Evolutionary conservation across 2,888 invertebrate genomes (phyloP), one percentile per base, ranked within the genome.

Genomic region (Blastobasis lacticolella): DNA sequence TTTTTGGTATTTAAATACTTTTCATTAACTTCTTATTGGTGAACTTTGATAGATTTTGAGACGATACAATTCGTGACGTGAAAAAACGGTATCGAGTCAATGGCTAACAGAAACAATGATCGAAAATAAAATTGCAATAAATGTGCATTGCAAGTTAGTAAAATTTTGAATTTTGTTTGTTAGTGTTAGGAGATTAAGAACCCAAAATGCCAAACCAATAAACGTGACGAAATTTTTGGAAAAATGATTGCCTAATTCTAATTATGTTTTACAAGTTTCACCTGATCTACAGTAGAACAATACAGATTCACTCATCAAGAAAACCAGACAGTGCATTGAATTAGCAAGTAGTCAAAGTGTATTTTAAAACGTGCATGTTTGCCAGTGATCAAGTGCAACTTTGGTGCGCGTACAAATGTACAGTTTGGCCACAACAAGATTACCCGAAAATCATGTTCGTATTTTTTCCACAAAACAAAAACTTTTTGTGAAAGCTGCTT

Each of bases 91-190:
- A 23, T 23, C 23, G 23, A 23, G 23, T 3, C 23, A 23, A 23
- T 23, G 23, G 23, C n/a, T n/a, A n/a, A 23, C 23, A 23, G n/a
- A n/a, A n/a, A 23, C 23, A 23, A 23, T 23, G 1, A 23, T 23
- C 23, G 23, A 23, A 23, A 23, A 23, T 1, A 23, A 23, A 23
- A 23, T 23, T 23, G 23, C 23, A 23, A 23, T 23, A 23, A 23
- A 23, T 23, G 23, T 23, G 23, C 23, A 23, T 23, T 23, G 23
- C 23, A 23, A 23, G 23, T 23, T 23, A 42, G 9, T 8, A 42
- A 8, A 50, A 52, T 52, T 55, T 55, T 46, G 50, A 55, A 55
- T 56, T 57, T 57, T 54, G 50, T 56, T 46, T 48, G 57, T 61
- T 57, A 58, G 49, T 54, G 58, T 61, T 61, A 60, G 56, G 56